Percentiles rank a stretch among this genome's conserved stretches.
phyloP scores from a whole-genome alignment of 2,113 vertebrate genomes.

The Ifrita kowaldi region DNA sequence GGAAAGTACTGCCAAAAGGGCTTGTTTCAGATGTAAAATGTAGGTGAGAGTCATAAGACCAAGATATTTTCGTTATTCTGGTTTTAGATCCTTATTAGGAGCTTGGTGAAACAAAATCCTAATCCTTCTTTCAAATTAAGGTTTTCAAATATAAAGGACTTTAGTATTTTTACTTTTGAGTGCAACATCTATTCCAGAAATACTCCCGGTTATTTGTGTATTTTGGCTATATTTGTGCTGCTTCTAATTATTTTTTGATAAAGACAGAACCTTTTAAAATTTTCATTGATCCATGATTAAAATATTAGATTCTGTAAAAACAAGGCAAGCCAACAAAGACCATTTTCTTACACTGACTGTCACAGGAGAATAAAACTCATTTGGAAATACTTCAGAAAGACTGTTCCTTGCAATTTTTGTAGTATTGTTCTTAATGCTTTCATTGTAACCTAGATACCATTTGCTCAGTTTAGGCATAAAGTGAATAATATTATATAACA shows the following conservation, averaged over 20 bases:
- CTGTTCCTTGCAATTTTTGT: background rate
- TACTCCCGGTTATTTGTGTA: background rate
- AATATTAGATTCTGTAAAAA: background rate
- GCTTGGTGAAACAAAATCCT: background rate
- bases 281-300: background rate
- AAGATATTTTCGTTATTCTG: background rate
- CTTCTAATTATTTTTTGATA: background rate
- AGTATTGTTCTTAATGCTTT: background rate
- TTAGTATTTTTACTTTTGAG: background rate
- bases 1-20: background rate
- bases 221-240: background rate
- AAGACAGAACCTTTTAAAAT: background rate
- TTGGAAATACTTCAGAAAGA: slow-evolving; percentile 1
- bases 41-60: background rate
- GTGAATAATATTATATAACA: background rate
- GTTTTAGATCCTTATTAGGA: background rate
- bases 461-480: background rate
- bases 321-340: background rate
- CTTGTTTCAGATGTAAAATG: background rate
- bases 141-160: background rate
- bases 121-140: background rate
- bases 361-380: background rate
- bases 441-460: background rate
- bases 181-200: background rate
- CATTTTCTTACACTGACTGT: background rate